phyloP scores from a whole-genome alignment of 2,113 vertebrate genomes.

The Colius striatus region DNA sequence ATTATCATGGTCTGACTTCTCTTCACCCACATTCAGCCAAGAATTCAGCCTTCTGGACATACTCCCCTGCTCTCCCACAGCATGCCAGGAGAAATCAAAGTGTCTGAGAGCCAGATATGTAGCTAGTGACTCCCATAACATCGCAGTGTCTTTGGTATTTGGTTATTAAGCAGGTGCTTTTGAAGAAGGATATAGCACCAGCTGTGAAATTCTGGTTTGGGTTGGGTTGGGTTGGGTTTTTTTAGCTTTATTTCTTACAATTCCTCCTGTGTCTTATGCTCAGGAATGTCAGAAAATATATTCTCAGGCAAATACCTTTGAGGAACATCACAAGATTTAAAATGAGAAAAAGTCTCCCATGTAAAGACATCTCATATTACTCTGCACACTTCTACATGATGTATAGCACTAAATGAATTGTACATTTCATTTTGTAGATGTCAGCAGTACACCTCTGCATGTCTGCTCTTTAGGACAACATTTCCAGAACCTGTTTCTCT shows the following conservation, averaged over 20 bases:
- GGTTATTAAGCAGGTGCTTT: constrained; percentile 6
- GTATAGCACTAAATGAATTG: background rate
- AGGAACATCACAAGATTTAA: background rate
- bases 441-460: background rate
- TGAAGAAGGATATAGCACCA: background rate
- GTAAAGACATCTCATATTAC: background rate
- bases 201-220: background rate
- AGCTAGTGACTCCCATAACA: background rate
- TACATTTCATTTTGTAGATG: background rate
- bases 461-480: background rate
- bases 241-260: background rate
- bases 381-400: background rate
- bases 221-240: background rate
- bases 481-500: background rate
- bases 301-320: background rate
- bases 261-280: background rate
- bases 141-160: background rate
- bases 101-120: background rate
- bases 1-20: background rate
- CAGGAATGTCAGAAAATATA: background rate
- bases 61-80: background rate
- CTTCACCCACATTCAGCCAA: background rate
- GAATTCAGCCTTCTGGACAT: background rate
- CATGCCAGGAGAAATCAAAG: constrained; percentile 28
- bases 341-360: background rate